Base-by-base conservation (phyloP, 2,888 invertebrate species). In the Dryocosmus kuriphilus region DNA sequence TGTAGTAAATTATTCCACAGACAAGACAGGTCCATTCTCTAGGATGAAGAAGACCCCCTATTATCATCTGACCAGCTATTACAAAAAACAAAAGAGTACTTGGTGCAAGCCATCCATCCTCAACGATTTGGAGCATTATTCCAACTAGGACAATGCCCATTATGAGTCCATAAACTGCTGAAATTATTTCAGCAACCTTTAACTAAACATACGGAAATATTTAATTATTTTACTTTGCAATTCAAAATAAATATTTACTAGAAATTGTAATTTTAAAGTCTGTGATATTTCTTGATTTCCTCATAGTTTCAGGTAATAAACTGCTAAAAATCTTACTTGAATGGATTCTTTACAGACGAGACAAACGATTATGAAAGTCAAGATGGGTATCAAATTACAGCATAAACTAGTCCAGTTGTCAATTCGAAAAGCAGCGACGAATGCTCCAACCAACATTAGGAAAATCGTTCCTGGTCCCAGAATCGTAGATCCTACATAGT, bases 141-240 rank as follows among this genome's bases (percentile, higher is more conserved):
- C 96, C 97, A 65, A 97, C 95, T 35, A 97, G 92, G 0, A 98
- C 98, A 46, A 97, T 94, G 93, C 97, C 94, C 98, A 98, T 98
- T 9, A 97, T 93, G 88, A 98, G 93, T 0, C 96, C 96, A 90
- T 98, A 98, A 1, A 95, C 84, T 6, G 95, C 94, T 41, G 97
- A 96, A 77, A 97, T 95, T 5, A 95, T 87, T 78, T 95, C 95
- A 0, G 98, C 98, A 55, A 95, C 90, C 67, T 94, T 91, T 38
- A 97, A 89, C 95, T 96, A 38, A 92, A 87, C 79, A 80, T 11
- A 38, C 24, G 2, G 0, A 41, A 41, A 65, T 65, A 6, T 5
- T 8, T 1, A 22, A n/a, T n/a, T 35, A 30, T 2, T 41, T 60
- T 27, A 8, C 5, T 3, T 35, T 16, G 32, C 27, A 35, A 16